Evolutionary conservation across 2,113 vertebrate genomes (phyloP).

Genomic region (Gasterosteus aculeatus): DNA sequence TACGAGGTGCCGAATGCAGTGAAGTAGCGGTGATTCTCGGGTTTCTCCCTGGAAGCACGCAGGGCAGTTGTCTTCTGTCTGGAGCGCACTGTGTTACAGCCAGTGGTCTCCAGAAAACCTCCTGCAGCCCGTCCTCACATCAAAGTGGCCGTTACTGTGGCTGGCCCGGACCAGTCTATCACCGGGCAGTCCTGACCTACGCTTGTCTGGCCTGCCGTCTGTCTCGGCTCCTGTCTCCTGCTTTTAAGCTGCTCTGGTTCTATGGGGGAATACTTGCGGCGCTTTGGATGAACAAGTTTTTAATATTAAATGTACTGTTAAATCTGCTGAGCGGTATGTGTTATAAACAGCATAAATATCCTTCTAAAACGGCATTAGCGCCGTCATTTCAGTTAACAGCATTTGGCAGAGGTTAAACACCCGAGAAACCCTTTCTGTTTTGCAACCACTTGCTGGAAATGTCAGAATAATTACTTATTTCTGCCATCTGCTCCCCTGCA

Average conservation of each 20-base stretch:
- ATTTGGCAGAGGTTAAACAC: slow-evolving; percentile 64
- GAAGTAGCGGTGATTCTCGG: slow-evolving; percentile 45
- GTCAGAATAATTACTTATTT: slow-evolving; percentile 35
- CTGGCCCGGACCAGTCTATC: slow-evolving; percentile 24
- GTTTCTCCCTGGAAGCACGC: slow-evolving; percentile 53
- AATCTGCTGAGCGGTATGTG: not conserved
- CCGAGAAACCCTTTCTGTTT: slow-evolving; percentile 41
- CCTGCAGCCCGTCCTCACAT: slow-evolving; percentile 66
- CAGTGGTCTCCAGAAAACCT: slow-evolving; percentile 40
- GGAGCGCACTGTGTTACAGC: slow-evolving; percentile 38
- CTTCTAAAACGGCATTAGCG: slow-evolving; percentile 49
- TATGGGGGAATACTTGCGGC: not conserved
- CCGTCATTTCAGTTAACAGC: slow-evolving; percentile 51
- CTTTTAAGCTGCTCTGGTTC: not conserved
- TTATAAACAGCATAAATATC: not conserved
- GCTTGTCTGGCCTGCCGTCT: not conserved
- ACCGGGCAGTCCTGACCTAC: slow-evolving; percentile 16
- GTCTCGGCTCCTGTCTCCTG: slow-evolving; percentile 1
- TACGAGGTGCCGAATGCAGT: slow-evolving; percentile 54
- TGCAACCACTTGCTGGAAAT: slow-evolving; percentile 52
- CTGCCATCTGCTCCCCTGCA: slow-evolving; percentile 48
- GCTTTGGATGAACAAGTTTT: not conserved
- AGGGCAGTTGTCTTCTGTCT: slow-evolving; percentile 40
- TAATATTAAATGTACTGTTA: slow-evolving; percentile 10
- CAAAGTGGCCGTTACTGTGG: slow-evolving; percentile 55